Evolutionary conservation across 1,140 invertebrate genomes (phyloP).

Genomic region (Hylaeus volcanicus): DNA sequence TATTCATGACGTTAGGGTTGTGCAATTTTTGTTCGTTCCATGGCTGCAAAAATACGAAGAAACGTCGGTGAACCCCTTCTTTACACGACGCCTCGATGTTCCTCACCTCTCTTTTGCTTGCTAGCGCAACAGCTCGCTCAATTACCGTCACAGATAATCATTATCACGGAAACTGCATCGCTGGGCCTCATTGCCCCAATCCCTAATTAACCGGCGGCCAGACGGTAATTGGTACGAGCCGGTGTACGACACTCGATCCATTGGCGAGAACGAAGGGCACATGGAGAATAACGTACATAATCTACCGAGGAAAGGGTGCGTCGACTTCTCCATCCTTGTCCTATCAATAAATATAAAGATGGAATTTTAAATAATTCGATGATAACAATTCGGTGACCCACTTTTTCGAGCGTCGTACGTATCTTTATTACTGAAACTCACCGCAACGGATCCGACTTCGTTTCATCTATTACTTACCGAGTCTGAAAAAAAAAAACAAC

Average conservation of each 20-base stretch:
- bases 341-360: constrained; percentile 13
- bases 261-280: constrained; percentile 54
- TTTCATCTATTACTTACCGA: too few relatives aligned
- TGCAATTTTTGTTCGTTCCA: neutral
- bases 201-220: constrained; percentile 74
- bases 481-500: too few relatives aligned
- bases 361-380: constrained; percentile 8
- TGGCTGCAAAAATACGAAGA: neutral
- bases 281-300: constrained; percentile 36
- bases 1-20: too few relatives aligned
- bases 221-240: constrained; percentile 71
- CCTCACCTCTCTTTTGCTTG: constrained; percentile 3
- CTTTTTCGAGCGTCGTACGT: neutral
- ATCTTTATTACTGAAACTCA: neutral
- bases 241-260: constrained; percentile 57
- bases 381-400: constrained; percentile 16
- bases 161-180: constrained; percentile 75
- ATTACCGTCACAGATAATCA: constrained; percentile 74
- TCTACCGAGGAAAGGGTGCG: neutral
- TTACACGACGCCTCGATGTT: constrained; percentile 3
- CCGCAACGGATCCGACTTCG: neutral
- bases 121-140: constrained; percentile 64
- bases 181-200: constrained; percentile 74
- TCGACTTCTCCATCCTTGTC: neutral
- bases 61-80: neutral